A percentile compares a stretch with the other conserved stretches of the same genome.
Evolutionary conservation across 1,140 invertebrate genomes (phyloP).

Genomic region (Maniola jurtina): DNA sequence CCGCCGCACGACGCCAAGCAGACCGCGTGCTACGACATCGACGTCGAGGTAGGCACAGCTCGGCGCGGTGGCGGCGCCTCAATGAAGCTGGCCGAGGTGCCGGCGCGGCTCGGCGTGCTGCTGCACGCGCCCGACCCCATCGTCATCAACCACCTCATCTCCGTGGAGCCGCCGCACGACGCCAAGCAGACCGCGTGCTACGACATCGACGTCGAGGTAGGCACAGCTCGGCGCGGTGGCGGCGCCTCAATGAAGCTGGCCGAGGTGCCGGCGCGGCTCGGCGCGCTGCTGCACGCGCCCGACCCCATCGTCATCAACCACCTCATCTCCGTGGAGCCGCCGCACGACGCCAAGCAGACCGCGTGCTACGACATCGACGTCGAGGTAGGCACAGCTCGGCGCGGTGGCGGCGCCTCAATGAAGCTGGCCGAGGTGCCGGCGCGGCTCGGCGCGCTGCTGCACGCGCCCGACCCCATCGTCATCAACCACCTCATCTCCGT

Average conservation of each 20-base stretch:
- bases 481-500: constrained; percentile 98
- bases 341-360: constrained; percentile 97
- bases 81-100: constrained; percentile 99
- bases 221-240: too few species aligned
- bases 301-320: constrained; percentile 99
- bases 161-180: constrained; percentile 91
- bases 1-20: constrained; percentile 97
- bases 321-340: constrained; percentile 93
- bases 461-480: constrained; percentile 99
- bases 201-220: constrained; percentile 97
- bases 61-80: too few species aligned
- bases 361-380: constrained; percentile 99
- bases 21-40: constrained; percentile 99
- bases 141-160: constrained; percentile 98
- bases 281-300: constrained; percentile 96
- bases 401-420: constrained; percentile 79
- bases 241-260: constrained; percentile 94
- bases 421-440: constrained; percentile 99
- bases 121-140: constrained; percentile 99
- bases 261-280: constrained; percentile 98
- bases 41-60: constrained; percentile 86
- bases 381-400: constrained; percentile 77
- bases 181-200: constrained; percentile 99
- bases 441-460: constrained; percentile 94
- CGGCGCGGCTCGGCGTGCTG: constrained; percentile 95